Evolutionary conservation across 2,888 invertebrate genomes (phyloP).

Genomic region (Philonicus albiceps): DNA sequence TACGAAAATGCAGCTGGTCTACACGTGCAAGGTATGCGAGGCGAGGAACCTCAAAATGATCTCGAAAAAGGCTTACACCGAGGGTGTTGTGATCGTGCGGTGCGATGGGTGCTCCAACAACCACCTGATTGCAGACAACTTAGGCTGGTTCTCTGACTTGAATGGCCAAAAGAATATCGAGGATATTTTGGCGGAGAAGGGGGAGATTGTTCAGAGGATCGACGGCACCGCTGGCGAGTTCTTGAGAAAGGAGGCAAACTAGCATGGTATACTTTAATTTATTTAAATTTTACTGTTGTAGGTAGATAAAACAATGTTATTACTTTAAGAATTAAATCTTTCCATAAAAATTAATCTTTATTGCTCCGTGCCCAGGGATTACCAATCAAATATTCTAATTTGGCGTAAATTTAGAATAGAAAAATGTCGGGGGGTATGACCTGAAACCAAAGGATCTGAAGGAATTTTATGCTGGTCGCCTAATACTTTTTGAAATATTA

Average conservation of each 20-base stretch:
- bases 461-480: too few relatives aligned
- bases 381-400: too few relatives aligned
- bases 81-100: conserved; percentile 90
- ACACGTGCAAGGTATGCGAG: conserved; percentile 89
- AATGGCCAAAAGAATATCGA: conserved; percentile 85
- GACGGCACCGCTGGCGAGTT: not conserved
- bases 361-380: not conserved
- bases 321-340: not conserved
- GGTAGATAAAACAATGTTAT: not conserved
- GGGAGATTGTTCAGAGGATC: conserved; percentile 77
- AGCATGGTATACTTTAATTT: not conserved
- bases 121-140: conserved; percentile 95
- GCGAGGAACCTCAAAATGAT: conserved; percentile 81
- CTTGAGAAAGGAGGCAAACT: not conserved
- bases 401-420: too few relatives aligned
- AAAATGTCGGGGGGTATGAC: too few relatives aligned
- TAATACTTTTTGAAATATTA: too few relatives aligned
- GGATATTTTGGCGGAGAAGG: conserved; percentile 85
- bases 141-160: conserved; percentile 91
- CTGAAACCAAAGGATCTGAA: too few relatives aligned
- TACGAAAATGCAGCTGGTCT: conserved; percentile 75
- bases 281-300: not conserved
- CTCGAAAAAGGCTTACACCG: conserved; percentile 79
- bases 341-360: not conserved
- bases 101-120: conserved; percentile 88